Evolutionary conservation across 2,888 invertebrate species (phyloP).

Genomic region (Acanthococcus lagerstroemiae): DNA sequence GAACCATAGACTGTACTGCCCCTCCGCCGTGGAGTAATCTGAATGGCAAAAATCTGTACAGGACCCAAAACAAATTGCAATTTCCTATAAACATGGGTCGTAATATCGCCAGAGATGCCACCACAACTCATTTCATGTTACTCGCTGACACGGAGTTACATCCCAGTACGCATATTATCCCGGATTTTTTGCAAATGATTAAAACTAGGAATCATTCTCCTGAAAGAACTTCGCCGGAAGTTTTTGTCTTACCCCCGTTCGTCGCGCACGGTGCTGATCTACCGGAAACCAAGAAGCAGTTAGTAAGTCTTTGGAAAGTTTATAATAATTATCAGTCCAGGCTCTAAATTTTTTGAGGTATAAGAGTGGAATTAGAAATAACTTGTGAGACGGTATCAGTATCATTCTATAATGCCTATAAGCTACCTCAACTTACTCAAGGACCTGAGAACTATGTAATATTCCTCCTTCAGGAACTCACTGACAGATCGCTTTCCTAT

Average conservation of each 20-base stretch:
- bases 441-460: too few species aligned
- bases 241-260: conserved; percentile 80
- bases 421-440: too few species aligned
- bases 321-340: too few species aligned
- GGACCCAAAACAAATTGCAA: conserved; percentile 64
- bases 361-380: too few species aligned
- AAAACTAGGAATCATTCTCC: conserved; percentile 58
- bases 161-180: conserved; percentile 70
- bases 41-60: conserved; percentile 56
- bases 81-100: conserved; percentile 86
- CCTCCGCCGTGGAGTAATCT: conserved; percentile 58
- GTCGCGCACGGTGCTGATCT: conserved; percentile 53
- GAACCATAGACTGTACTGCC: conserved; percentile 63
- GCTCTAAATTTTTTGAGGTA: too few species aligned
- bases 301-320: too few species aligned
- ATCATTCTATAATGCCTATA: too few species aligned
- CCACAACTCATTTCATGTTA: conserved; percentile 70
- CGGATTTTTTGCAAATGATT: conserved; percentile 75
- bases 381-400: too few species aligned
- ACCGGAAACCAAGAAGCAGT: conserved; percentile 62
- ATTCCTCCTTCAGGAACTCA: too few species aligned
- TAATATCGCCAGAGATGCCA: conserved; percentile 75
- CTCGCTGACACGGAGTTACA: conserved; percentile 85
- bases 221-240: conserved; percentile 51
- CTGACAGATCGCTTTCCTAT: too few species aligned